Percentiles rank a stretch among this genome's conserved stretches.
phyloP scores from a whole-genome alignment of 2,888 invertebrate genomes.

The Cephus pygmeus region DNA sequence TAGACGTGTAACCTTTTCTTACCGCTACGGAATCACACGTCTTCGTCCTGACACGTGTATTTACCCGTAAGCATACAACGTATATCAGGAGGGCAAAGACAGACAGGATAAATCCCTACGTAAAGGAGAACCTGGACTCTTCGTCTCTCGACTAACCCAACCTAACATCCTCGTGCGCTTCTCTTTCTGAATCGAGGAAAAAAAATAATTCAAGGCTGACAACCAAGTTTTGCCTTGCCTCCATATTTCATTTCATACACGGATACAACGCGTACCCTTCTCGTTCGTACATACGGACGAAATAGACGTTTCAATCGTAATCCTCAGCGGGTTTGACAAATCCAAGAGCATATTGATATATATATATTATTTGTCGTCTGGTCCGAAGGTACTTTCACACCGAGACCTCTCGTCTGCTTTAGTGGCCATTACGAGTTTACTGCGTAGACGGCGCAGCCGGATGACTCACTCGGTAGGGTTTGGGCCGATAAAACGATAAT shows the following conservation, averaged over 20 bases:
- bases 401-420: not conserved
- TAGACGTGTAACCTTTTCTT: not conserved
- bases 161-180: not conserved
- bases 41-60: not conserved
- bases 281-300: not conserved
- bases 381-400: not conserved
- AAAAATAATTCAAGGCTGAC: not conserved
- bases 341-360: not conserved
- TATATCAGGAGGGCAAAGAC: not conserved
- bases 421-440: not conserved
- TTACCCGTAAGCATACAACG: not conserved
- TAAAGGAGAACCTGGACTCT: not conserved
- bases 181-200: not conserved
- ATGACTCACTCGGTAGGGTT: not conserved
- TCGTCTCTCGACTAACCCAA: not conserved
- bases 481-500: not conserved
- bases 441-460: not conserved
- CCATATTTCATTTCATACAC: not conserved
- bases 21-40: not conserved
- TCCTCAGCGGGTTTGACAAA: not conserved
- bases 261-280: not conserved
- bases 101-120: not conserved
- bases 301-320: not conserved
- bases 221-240: not conserved
- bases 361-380: not conserved